These are phyloP conservation scores for Sepiola atlantica DNA, from an alignment of 2,888 invertebrate genomes.

Conservation along the genomic window DNA sequence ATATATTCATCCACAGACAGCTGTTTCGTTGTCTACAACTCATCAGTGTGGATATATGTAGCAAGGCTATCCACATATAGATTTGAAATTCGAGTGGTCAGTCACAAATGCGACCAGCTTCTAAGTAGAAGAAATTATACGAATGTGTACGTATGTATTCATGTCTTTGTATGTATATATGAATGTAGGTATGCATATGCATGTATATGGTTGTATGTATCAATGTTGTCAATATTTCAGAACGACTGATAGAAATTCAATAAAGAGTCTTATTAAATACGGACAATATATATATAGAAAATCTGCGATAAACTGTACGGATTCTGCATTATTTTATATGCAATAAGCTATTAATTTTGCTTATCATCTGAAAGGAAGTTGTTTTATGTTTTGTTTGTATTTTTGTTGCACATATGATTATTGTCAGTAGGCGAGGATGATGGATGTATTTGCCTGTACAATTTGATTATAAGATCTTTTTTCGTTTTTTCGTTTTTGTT, in stretches of 20 bases:
- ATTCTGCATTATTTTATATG: background rate
- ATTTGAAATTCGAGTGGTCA: no score
- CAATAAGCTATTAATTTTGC: slow-evolving; percentile 32
- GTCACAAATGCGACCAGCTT: no score
- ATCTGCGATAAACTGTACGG: background rate
- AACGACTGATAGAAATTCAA: background rate
- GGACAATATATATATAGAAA: slow-evolving; percentile 16
- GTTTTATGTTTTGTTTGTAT: background rate
- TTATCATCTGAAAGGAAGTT: background rate
- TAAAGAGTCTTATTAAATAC: background rate
- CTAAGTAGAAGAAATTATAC: no score
- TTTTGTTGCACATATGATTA: background rate
- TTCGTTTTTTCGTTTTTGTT: background rate
- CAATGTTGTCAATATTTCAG: background rate
- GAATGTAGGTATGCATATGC: no score
- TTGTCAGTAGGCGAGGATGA: background rate
- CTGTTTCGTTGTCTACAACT: no score
- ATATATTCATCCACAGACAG: no score
- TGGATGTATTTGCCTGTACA: background rate
- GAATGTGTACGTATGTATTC: no score
- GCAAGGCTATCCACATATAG: no score
- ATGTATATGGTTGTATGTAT: background rate
- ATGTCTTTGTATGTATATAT: no score
- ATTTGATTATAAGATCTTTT: background rate
- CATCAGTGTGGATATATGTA: no score